Evolutionary conservation across 1,140 invertebrate species (phyloP).

Genomic region (Chelonus insularis): DNA sequence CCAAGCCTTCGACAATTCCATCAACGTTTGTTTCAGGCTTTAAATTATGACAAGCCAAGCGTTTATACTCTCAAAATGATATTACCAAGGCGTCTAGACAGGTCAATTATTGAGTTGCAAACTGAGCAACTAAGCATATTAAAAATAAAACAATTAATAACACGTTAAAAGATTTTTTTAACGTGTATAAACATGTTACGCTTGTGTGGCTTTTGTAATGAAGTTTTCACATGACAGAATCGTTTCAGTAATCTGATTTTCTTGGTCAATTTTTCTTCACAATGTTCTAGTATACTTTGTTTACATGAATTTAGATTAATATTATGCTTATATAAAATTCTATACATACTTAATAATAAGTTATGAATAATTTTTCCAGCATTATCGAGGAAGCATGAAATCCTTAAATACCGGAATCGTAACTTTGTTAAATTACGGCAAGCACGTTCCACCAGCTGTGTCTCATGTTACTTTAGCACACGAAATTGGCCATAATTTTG

Average conservation of each 20-base stretch:
- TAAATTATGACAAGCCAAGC: constrained; percentile 1
- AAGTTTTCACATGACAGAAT: constrained; percentile 4
- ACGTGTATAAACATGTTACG: too few relatives aligned
- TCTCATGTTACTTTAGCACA: constrained; percentile 98
- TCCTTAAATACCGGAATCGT: constrained; percentile 98
- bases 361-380: constrained; percentile 65
- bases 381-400: constrained; percentile 92
- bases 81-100: neutral
- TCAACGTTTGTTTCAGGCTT: neutral
- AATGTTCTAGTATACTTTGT: too few relatives aligned
- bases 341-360: too few relatives aligned
- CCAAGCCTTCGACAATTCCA: neutral
- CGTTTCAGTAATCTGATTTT: neutral
- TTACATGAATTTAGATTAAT: too few relatives aligned
- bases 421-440: constrained; percentile 96
- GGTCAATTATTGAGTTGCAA: too few relatives aligned
- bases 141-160: neutral
- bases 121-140: too few relatives aligned
- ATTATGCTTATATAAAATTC: too few relatives aligned
- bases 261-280: too few relatives aligned
- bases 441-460: constrained; percentile 97
- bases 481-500: constrained; percentile 99
- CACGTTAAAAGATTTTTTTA: too few relatives aligned
- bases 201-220: neutral
- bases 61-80: neutral